Evolutionary conservation across 2,888 invertebrate genomes (phyloP), one percentile per base, ranked within the genome.

Genomic region (Eilema griseolum): DNA sequence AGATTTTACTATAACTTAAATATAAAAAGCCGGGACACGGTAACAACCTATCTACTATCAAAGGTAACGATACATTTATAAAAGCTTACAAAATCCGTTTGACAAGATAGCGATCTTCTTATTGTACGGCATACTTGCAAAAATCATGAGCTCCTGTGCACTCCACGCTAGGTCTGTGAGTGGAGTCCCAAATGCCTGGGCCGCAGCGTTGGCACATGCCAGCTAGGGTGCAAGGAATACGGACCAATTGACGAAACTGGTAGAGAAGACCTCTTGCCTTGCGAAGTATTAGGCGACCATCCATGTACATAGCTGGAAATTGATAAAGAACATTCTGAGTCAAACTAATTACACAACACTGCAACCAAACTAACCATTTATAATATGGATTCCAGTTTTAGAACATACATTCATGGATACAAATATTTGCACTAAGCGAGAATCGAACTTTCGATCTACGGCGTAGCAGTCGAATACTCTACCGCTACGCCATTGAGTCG

Each of bases 111-210:
- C 26, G 14, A 1, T 33, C 26, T n/a, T 52, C 16, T 31, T 90
- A 94, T 71, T 94, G 93, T 24, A 93, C 93, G 70, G 90, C 89
- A 66, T 92, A 95, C 62, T 89, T 85, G 81, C 95, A 95, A 56
- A 96, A 95, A 72, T 97, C 96, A 81, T 97, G 97, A 67, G 97
- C 97, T 2, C 97, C 97, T 24, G 96, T 96, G 88, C 99, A 99
- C 86, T 98, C 98, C 56, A 99, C 96, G 31, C 97, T 97, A 0
- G 99, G 99, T 72, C 98, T 97, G 89, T 98, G 98, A 8, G 98
- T 97, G 69, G 98, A 98, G 93, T 99, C 99, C 99, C 99, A 99
- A 95, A 98, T 98, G 5, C 98, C 99, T 0, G 98, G 98, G 0
- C 98, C 98, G 88, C 98, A 98, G 71, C 98, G 96, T 84, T 98